These are phyloP conservation scores for Oncorhynchus clarkii DNA, from an alignment of 2,113 vertebrate species.

Conservation along the genomic window DNA sequence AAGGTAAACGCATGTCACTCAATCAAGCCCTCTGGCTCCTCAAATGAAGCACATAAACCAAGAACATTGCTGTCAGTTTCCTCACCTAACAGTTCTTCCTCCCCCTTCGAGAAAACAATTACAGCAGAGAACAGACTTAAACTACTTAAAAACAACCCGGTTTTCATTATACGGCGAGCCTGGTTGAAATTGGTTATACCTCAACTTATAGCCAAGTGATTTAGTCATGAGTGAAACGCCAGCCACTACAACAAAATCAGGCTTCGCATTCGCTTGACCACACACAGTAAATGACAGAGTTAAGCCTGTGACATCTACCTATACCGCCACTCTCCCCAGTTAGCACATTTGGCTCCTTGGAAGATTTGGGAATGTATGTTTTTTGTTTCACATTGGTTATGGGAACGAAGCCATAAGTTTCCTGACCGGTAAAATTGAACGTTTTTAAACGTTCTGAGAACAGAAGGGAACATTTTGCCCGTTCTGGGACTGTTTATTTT, in stretches of 20 bases:
- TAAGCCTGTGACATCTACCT: slow-evolving; percentile 51
- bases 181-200: slow-evolving; percentile 22
- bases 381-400: too few species aligned
- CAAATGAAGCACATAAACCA: slow-evolving; percentile 45
- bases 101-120: slow-evolving; percentile 55
- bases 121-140: slow-evolving; percentile 25
- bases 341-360: too few species aligned
- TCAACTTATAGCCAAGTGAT: not conserved
- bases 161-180: slow-evolving; percentile 11
- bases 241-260: slow-evolving; percentile 44
- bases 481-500: too few species aligned
- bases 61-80: slow-evolving; percentile 52
- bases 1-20: slow-evolving; percentile 41
- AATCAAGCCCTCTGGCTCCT: slow-evolving; percentile 47
- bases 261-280: slow-evolving; percentile 65
- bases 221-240: slow-evolving; percentile 57
- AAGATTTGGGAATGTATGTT: too few species aligned
- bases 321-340: not conserved
- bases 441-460: too few species aligned
- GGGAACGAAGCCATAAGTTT: too few species aligned
- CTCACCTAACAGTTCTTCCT: slow-evolving; percentile 41
- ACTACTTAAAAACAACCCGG: slow-evolving; percentile 33
- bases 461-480: too few species aligned
- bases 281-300: slow-evolving; percentile 66
- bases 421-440: too few species aligned